Conservation (phyloP, 2,113 vertebrate species). For the Proteles cristata region DNA sequence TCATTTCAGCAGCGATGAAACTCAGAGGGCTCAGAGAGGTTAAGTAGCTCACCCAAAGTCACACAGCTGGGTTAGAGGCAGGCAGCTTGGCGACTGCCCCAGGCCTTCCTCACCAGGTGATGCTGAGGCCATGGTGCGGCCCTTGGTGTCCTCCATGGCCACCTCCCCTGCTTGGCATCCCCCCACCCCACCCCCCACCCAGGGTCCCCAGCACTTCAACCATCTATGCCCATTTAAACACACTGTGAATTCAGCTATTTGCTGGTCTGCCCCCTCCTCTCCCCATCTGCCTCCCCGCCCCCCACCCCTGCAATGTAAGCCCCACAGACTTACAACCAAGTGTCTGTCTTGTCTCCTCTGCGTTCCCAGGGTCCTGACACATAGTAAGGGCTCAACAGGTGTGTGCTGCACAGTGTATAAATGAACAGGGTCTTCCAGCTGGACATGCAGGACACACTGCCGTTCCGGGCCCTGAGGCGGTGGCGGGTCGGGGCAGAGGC, state of each 20-base stretch:
- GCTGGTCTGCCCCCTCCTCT: neutral
- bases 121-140: rapidly evolving
- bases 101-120: neutral
- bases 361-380: neutral
- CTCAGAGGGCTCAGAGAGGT: neutral
- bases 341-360: neutral
- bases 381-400: neutral
- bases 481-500: neutral
- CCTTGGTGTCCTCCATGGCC: rapidly evolving
- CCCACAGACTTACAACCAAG: neutral
- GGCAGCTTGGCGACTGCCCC: neutral
- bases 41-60: neutral
- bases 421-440: neutral
- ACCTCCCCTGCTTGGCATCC: neutral
- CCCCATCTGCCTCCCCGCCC: neutral
- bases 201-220: neutral
- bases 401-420: neutral
- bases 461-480: no score
- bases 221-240: neutral
- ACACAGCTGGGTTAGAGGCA: neutral
- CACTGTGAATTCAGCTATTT: neutral
- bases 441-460: neutral
- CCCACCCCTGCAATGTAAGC: neutral
- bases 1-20: neutral
- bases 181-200: no score